A percentile compares a stretch with the other conserved stretches of the same genome.
Conservation (phyloP, 2,888 invertebrate species). For the Eupithecia exiguata region DNA sequence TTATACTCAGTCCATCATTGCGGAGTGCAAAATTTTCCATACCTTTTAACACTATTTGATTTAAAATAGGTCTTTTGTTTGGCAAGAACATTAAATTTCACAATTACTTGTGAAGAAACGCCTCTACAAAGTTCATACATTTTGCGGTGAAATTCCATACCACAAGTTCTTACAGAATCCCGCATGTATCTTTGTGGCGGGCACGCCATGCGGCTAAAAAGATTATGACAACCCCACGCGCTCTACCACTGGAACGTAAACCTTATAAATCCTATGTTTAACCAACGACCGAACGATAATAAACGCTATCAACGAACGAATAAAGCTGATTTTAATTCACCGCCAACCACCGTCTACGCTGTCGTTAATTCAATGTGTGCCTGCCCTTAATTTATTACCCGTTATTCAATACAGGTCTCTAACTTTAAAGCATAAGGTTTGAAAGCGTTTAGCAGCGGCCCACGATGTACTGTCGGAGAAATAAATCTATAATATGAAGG, state of each 20-base stretch:
- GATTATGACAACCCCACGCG: slow-evolving; percentile 79
- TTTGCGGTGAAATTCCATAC: slow-evolving; percentile 64
- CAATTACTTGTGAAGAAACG: slow-evolving; percentile 26
- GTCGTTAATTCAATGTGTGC: slow-evolving; percentile 79
- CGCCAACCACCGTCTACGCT: slow-evolving; percentile 59
- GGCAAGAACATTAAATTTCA: slow-evolving; percentile 28
- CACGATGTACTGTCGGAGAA: slow-evolving; percentile 71
- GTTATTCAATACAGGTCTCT: slow-evolving; percentile 78
- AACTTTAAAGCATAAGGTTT: slow-evolving; percentile 75
- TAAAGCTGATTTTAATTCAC: slow-evolving; percentile 64
- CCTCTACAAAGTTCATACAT: slow-evolving; percentile 33
- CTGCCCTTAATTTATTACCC: slow-evolving; percentile 76
- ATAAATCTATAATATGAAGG: slow-evolving; percentile 84
- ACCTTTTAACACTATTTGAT: neutral
- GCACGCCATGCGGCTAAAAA: slow-evolving; percentile 79
- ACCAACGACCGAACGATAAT: slow-evolving; percentile 51
- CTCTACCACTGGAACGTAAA: slow-evolving; percentile 67
- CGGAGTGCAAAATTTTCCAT: neutral
- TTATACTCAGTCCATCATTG: neutral
- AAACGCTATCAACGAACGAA: slow-evolving; percentile 53
- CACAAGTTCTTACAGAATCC: slow-evolving; percentile 67
- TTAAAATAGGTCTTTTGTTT: slow-evolving; percentile 19
- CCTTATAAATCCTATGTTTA: slow-evolving; percentile 71
- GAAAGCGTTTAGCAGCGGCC: slow-evolving; percentile 72
- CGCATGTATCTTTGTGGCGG: slow-evolving; percentile 67